phyloP scores from a whole-genome alignment of 2,113 vertebrate species.

The Pholis gunnellus region DNA sequence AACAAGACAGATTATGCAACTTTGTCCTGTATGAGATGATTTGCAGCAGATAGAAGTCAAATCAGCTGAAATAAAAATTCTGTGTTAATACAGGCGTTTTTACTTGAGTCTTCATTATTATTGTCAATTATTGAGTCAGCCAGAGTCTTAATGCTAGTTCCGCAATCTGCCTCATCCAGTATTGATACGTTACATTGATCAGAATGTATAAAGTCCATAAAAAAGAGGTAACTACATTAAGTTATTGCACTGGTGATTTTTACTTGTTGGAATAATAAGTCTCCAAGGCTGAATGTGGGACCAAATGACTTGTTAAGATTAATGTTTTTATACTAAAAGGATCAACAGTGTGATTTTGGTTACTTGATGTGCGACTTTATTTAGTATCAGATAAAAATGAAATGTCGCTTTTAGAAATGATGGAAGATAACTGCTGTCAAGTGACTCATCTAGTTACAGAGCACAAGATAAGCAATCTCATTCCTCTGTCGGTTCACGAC shows the following conservation, averaged over 20 bases:
- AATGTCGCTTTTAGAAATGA: conserved; percentile 11
- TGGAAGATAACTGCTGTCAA: not conserved
- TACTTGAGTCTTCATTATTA: not conserved
- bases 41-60: conserved; percentile 12
- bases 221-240: not conserved
- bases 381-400: not conserved
- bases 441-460: conserved; percentile 23
- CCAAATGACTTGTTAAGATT: not conserved
- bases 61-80: conserved; percentile 1
- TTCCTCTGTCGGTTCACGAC: conserved; percentile 2
- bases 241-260: not conserved
- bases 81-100: not conserved
- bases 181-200: not conserved
- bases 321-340: conserved; percentile 1
- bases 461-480: not conserved
- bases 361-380: not conserved
- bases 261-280: not conserved
- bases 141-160: not conserved
- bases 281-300: not conserved
- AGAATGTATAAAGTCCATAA: not conserved
- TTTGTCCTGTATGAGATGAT: not conserved
- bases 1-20: conserved; percentile 26
- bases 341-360: not conserved
- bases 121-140: not conserved
- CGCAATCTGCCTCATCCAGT: not conserved